phyloP scores from a whole-genome alignment of 1,140 invertebrate genomes.

The Megathymus violae region DNA sequence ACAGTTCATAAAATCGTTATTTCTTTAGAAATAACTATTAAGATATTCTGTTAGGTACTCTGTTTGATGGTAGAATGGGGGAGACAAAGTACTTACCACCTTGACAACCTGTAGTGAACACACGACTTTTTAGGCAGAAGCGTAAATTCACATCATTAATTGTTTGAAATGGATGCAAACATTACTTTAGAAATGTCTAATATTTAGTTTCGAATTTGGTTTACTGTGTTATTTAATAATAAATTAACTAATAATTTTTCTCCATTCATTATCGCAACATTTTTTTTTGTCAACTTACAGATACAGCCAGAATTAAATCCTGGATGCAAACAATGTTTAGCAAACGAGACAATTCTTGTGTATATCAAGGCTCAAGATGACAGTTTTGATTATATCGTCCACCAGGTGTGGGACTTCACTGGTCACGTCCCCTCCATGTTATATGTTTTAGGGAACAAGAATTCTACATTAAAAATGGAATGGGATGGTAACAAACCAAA shows the following conservation, averaged over 20 bases:
- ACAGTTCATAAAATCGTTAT: no score
- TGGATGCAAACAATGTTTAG: slow-evolving; percentile 51
- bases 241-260: slow-evolving; percentile 25
- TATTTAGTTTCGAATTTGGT: no score
- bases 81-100: no score
- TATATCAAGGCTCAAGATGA: slow-evolving; percentile 81
- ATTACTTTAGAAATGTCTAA: no score
- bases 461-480: slow-evolving; percentile 72
- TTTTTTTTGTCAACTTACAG: slow-evolving; percentile 45
- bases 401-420: slow-evolving; percentile 86
- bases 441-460: slow-evolving; percentile 72
- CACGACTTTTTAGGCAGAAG: no score
- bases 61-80: no score
- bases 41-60: no score
- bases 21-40: no score
- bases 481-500: slow-evolving; percentile 72
- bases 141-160: no score
- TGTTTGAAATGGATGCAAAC: no score
- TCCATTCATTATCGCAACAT: background rate
- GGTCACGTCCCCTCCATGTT: slow-evolving; percentile 80
- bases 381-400: slow-evolving; percentile 78
- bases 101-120: no score
- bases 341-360: slow-evolving; percentile 67
- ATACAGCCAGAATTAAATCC: slow-evolving; percentile 66
- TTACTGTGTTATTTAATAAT: no score